Conservation (phyloP, 2,888 invertebrate species). For the Drosophila rellima region DNA sequence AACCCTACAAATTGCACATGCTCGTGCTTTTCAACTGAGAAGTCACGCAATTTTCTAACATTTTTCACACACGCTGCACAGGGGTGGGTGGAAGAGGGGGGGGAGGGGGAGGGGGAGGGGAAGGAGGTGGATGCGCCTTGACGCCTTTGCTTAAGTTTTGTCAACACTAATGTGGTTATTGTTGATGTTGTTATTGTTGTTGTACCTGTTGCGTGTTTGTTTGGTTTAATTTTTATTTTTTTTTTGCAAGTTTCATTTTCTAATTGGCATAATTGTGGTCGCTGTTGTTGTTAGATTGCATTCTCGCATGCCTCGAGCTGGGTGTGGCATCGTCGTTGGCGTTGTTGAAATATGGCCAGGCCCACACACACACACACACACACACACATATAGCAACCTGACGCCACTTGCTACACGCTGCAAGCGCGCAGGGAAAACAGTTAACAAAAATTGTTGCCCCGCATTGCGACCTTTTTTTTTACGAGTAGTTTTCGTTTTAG, state of each 20-base stretch:
- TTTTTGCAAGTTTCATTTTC: conserved; percentile 70
- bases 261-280: conserved; percentile 78
- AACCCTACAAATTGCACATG: conserved; percentile 50
- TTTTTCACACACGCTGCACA: conserved; percentile 66
- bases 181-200: conserved; percentile 29
- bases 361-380: conserved; percentile 31
- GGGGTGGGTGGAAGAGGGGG: background rate
- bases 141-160: conserved; percentile 70
- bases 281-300: conserved; percentile 54
- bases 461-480: conserved; percentile 46
- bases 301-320: conserved; percentile 68
- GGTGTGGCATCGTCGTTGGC: conserved; percentile 62
- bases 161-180: conserved; percentile 51
- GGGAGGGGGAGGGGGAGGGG: background rate
- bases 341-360: conserved; percentile 66
- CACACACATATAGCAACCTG: conserved; percentile 10
- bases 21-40: conserved; percentile 24
- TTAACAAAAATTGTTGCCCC: conserved; percentile 37
- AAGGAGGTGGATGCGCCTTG: conserved; percentile 55
- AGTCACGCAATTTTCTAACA: conserved; percentile 61
- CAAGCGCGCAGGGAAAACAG: conserved; percentile 21
- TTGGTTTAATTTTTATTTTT: conserved; percentile 24
- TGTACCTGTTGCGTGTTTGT: conserved; percentile 68
- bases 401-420: conserved; percentile 26
- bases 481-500: conserved; percentile 16